Percentiles rank a stretch among this genome's conserved stretches.
phyloP scores from a whole-genome alignment of 2,113 vertebrate species.

The Menidia beryllina region DNA sequence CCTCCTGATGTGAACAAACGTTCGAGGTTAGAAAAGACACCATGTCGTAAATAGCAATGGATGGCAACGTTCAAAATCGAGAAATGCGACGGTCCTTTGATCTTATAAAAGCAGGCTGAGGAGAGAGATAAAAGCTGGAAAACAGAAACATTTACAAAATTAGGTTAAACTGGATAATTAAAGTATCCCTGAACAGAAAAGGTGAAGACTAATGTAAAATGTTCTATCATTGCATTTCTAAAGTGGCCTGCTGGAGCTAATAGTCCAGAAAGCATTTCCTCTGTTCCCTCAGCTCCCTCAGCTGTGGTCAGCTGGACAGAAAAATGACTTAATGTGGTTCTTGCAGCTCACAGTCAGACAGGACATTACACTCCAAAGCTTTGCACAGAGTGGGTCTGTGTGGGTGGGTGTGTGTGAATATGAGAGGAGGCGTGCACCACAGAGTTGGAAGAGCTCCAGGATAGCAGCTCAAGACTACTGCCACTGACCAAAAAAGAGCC shows the following conservation, averaged over 20 bases:
- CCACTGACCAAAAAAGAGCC: constrained; percentile 45
- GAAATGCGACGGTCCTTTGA: not conserved
- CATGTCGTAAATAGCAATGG: too few relatives aligned
- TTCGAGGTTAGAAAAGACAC: too few relatives aligned
- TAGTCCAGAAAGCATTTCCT: constrained; percentile 28
- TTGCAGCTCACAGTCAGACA: constrained; percentile 52
- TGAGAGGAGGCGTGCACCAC: constrained; percentile 46
- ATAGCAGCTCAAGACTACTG: constrained; percentile 42
- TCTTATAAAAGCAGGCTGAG: constrained; percentile 9
- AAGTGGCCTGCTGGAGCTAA: constrained; percentile 2
- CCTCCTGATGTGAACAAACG: not conserved
- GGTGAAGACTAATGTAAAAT: constrained; percentile 31
- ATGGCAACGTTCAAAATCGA: not conserved
- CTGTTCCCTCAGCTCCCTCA: constrained; percentile 19
- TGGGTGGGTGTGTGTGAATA: constrained; percentile 61
- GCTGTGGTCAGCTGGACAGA: constrained; percentile 52
- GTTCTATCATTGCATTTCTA: constrained; percentile 26
- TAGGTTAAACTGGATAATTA: constrained; percentile 37
- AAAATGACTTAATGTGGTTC: constrained; percentile 57
- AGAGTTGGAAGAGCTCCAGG: constrained; percentile 60
- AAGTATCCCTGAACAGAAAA: constrained; percentile 15
- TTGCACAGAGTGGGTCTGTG: constrained; percentile 53
- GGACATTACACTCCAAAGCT: constrained; percentile 63
- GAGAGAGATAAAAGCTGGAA: not conserved
- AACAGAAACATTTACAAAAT: not conserved